A percentile compares a stretch with the other conserved stretches of the same genome.
phyloP scores from a whole-genome alignment of 1,140 invertebrate genomes.

The Paramacrobiotus metropolitanus region DNA sequence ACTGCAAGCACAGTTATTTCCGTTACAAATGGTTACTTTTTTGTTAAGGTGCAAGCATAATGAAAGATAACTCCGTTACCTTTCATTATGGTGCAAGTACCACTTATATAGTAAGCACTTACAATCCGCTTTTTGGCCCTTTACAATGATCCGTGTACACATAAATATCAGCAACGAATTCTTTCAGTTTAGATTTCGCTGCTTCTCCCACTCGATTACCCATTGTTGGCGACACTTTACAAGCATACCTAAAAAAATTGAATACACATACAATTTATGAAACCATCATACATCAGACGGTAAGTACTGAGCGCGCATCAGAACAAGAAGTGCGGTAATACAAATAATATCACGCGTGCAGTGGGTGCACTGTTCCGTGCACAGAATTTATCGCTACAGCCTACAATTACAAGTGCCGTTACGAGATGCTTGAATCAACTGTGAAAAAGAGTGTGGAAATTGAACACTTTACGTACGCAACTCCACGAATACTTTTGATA shows the following conservation, averaged over 20 bases:
- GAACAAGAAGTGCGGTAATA: no score
- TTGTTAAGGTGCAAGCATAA: neutral
- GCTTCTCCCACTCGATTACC: slow-evolving; percentile 73
- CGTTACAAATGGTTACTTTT: neutral
- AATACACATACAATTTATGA: neutral
- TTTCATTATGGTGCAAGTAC: neutral
- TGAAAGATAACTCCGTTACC: neutral
- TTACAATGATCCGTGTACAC: slow-evolving; percentile 73
- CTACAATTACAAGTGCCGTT: neutral
- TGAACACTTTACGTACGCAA: neutral
- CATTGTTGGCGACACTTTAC: slow-evolving; percentile 67
- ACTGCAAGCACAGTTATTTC: neutral
- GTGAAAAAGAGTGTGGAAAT: neutral
- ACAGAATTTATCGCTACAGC: no score
- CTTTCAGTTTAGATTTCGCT: slow-evolving; percentile 65
- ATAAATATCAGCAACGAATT: slow-evolving; percentile 83
- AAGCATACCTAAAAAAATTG: slow-evolving; percentile 35
- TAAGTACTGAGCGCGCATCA: no score
- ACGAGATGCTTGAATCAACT: neutral
- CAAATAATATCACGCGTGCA: no score
- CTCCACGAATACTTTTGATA: slow-evolving; percentile 17
- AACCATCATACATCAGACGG: no score
- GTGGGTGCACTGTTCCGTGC: no score
- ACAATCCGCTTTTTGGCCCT: slow-evolving; percentile 26
- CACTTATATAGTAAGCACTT: neutral